A percentile compares a stretch with the other conserved stretches of the same genome.
These are phyloP conservation scores for Caenorhabditis drosophilae DNA, from an alignment of 2,888 invertebrate genomes.

Conservation along the genomic window DNA sequence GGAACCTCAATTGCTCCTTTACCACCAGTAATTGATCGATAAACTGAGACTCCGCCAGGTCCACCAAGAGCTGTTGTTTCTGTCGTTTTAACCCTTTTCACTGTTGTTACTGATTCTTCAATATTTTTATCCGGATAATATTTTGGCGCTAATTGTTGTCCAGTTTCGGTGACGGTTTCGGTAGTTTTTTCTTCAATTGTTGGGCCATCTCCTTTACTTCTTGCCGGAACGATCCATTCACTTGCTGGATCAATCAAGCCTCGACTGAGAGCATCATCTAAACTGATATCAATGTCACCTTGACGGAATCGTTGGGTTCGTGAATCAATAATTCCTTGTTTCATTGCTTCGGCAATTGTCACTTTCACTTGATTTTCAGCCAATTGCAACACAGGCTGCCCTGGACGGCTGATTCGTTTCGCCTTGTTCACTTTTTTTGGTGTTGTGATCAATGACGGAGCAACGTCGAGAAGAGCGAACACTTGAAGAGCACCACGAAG, in stretches of 20 bases:
- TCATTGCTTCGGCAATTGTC: conserved; percentile 81
- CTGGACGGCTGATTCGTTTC: conserved; percentile 81
- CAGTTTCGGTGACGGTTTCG: conserved; percentile 68
- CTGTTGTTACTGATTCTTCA: conserved; percentile 68
- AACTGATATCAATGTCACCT: conserved; percentile 74
- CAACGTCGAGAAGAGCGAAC: conserved; percentile 83
- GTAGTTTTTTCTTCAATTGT: conserved; percentile 69
- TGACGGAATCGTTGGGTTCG: conserved; percentile 69
- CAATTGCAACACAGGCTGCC: conserved; percentile 66
- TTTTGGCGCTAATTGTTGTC: conserved; percentile 68
- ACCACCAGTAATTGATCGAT: conserved; percentile 69
- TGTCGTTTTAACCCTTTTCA: conserved; percentile 66
- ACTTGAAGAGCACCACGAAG: conserved; percentile 85
- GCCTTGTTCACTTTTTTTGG: conserved; percentile 83
- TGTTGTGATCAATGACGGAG: conserved; percentile 63
- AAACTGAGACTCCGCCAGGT: conserved; percentile 62
- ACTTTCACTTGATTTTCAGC: conserved; percentile 73
- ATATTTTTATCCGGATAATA: conserved; percentile 65
- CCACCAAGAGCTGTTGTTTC: conserved; percentile 68
- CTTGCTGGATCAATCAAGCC: conserved; percentile 68
- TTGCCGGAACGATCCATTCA: conserved; percentile 69
- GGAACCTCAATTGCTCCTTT: conserved; percentile 77
- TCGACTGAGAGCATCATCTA: conserved; percentile 69
- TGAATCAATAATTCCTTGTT: conserved; percentile 80
- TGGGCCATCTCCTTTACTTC: conserved; percentile 60